Evolutionary conservation across 2,888 invertebrate species (phyloP).

Genomic region (Rhingia rostrata): DNA sequence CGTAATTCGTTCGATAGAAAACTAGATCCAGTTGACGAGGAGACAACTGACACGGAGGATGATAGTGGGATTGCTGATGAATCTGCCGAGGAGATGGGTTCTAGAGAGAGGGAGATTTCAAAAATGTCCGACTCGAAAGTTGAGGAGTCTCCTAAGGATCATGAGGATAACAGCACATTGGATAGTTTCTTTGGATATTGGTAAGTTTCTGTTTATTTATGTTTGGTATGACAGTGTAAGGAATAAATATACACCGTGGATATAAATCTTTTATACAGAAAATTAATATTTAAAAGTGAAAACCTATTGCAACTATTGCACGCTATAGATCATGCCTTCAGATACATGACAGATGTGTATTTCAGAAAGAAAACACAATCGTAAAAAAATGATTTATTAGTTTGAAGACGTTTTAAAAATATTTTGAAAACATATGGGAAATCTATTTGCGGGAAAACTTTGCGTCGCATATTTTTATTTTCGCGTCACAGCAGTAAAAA

Average conservation of each 20-base stretch:
- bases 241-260: neutral
- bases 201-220: constrained; percentile 59
- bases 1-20: constrained; percentile 55
- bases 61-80: constrained; percentile 78
- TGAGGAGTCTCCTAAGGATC: constrained; percentile 40
- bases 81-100: constrained; percentile 74
- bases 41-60: constrained; percentile 76
- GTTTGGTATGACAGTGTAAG: neutral
- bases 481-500: too few species aligned
- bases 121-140: constrained; percentile 61
- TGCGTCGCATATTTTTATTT: too few species aligned
- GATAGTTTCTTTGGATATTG: constrained; percentile 76
- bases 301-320: too few species aligned
- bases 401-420: too few species aligned
- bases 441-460: too few species aligned
- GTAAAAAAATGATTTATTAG: too few species aligned
- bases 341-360: too few species aligned
- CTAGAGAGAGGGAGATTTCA: constrained; percentile 65
- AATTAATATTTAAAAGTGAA: too few species aligned
- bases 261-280: too few species aligned
- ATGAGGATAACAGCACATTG: constrained; percentile 31
- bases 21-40: constrained; percentile 71
- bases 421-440: too few species aligned
- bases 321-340: too few species aligned
- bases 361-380: too few species aligned